A percentile compares a stretch with the other conserved stretches of the same genome.
These are phyloP conservation scores for Sarotherodon lohbergeri DNA, from an alignment of 2,113 vertebrate genomes.

Conservation along the genomic window DNA sequence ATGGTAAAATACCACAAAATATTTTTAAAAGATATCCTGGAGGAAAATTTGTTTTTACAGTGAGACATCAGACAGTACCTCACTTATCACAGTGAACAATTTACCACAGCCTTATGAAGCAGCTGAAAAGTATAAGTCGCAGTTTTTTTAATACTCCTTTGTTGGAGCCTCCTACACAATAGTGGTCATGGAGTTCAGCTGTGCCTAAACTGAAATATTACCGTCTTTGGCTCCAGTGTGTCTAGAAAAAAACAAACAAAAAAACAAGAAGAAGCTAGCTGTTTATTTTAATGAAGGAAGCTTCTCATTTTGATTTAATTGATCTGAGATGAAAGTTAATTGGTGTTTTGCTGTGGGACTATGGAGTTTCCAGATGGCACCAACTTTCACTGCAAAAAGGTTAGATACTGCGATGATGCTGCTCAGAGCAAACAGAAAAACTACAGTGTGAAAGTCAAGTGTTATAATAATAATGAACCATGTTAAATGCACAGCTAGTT, in stretches of 20 bases:
- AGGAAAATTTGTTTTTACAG: not conserved
- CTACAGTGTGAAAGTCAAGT: not conserved
- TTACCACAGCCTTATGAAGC: not conserved
- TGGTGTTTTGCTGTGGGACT: not conserved
- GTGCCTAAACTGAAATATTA: constrained; percentile 23
- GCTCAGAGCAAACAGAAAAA: not conserved
- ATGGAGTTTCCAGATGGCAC: not conserved
- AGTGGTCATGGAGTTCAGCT: not conserved
- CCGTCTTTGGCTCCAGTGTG: constrained; percentile 31
- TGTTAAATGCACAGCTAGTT: not conserved
- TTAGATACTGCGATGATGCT: not conserved
- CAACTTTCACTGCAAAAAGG: not conserved
- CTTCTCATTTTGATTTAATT: not conserved
- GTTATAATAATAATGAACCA: not conserved
- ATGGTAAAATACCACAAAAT: not conserved
- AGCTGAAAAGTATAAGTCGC: constrained; percentile 7
- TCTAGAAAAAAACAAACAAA: not conserved
- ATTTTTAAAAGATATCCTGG: not conserved
- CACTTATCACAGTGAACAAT: not conserved
- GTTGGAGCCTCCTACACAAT: constrained; percentile 14
- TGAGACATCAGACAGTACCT: constrained; percentile 3
- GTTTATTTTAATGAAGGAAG: not conserved
- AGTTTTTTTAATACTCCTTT: not conserved
- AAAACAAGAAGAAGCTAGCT: constrained; percentile 10
- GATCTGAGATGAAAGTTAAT: not conserved